Base-by-base conservation (phyloP, 2,797 vertebrate species). In the Hylomyscus alleni region DNA sequence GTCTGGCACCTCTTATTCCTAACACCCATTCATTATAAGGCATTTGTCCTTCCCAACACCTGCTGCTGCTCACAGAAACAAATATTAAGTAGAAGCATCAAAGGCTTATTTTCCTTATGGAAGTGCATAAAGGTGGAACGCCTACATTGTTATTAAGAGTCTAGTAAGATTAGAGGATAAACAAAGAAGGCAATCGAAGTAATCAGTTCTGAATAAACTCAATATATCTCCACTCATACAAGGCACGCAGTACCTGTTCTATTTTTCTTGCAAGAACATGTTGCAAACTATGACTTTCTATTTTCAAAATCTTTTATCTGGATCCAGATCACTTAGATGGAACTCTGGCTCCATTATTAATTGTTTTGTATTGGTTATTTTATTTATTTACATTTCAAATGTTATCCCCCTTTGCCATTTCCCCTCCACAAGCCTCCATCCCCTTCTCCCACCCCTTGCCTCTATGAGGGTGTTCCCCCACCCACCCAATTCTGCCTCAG, bases 241-340 rank as follows among this genome's bases (percentile, higher is more conserved):
- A 94, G 83, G 65, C 72, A 17, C 44, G 81, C 83, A 78, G 47
- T 65, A 8, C 5, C 10, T 82, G 24, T 87, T 58, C 89, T 76
- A 77, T 73, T 95, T 94, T 52, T 94, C 56, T 62, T 75, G 1
- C 78, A 95, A 37, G 44, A 52, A 90, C 69, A 52, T 12, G 54
- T 77, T 62, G 4, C 1, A 90, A 94, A 93, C 69, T 29, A 40
- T 17, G 54, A 85, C 24, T 91, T 91, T 76, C 13, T 65, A 47
- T 56, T 80, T 95, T 47, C 2, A 26, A 89, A 85, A 24, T 89
- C 52, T 69, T 81, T 84, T 81, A 81, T 88, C 47, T 90, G 24
- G 22, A 65, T 4, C 29, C 83, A 60, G 75, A 50, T 37, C 77
- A 60, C 19, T 50, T 69, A 76, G 12, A 13, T n/a, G n/a, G 4